Evolutionary conservation across 2,113 vertebrate genomes (phyloP).

Genomic region (Podarcis muralis): DNA sequence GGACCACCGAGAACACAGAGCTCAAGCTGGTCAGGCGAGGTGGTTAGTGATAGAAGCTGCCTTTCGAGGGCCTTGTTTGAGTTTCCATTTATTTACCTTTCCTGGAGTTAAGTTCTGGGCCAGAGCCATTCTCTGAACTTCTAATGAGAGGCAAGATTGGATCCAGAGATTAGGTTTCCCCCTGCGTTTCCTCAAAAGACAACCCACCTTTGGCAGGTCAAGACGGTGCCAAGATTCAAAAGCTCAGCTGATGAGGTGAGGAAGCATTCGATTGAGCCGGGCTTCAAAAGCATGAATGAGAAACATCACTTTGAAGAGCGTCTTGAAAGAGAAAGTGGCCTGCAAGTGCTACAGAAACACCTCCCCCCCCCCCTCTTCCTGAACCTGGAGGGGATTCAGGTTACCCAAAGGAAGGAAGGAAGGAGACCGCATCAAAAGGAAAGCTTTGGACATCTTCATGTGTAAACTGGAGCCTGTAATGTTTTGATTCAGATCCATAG

Average conservation of each 20-base stretch:
- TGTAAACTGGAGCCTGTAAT: neutral
- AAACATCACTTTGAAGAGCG: conserved; percentile 6
- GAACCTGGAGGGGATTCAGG: neutral
- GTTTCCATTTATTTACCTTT: conserved; percentile 18
- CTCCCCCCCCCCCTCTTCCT: neutral
- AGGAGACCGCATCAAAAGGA: neutral
- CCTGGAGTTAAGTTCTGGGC: neutral
- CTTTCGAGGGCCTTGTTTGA: neutral
- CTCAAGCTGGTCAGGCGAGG: neutral
- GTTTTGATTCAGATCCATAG: neutral
- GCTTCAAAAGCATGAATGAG: conserved; percentile 10
- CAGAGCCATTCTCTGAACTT: neutral
- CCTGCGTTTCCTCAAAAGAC: neutral
- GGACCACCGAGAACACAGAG: neutral
- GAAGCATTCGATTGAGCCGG: neutral
- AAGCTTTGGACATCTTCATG: neutral
- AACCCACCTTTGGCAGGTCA: neutral
- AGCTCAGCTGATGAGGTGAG: neutral
- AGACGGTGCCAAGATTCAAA: neutral
- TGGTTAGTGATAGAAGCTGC: neutral
- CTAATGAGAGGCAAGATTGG: neutral
- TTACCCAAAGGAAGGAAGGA: neutral
- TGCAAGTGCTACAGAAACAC: neutral
- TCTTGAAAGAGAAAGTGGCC: conserved; percentile 18
- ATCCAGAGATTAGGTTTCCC: neutral